Evolutionary conservation across 2,888 invertebrate species (phyloP), one percentile per base, ranked within the genome.

Genomic region (Phortica magna): DNA sequence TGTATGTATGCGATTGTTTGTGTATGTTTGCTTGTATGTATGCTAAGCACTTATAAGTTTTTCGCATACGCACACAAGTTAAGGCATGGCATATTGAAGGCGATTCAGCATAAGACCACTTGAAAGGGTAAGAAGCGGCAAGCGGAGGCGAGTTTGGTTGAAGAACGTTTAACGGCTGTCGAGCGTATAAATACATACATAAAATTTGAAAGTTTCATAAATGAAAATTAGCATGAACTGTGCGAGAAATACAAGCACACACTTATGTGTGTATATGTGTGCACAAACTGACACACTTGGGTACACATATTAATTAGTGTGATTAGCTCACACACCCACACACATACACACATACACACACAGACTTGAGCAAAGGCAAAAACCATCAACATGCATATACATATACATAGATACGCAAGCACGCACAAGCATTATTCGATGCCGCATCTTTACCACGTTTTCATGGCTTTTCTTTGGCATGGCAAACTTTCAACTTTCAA

Each of bases 161-260:
- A 6, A 7, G 61, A 19, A 22, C 22, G 53, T 22, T 5, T n/a
- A 55, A n/a, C 31, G 22, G 19, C 55, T 71, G 70, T 7, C n/a
- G 22, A 71, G 70, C 39, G 39, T 71, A 39, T 31, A 71, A 71
- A 71, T 53, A 14, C 55, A 71, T 71, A 55, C 55, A 71, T 71
- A 55, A 55, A 55, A 55, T 53, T 71, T 71, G 70, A 71, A 71
- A 55, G 70, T 71, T 71, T 55, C 53, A 31, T 71, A 53, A 70
- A 71, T 71, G 70, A 31, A 71, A 71, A 71, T 71, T 71, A 71
- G 70, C 70, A 48, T 53, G 70, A 70, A 70, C 22, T 70, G 70
- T 70, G 53, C 42, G 70, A 31, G 64, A 70, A 70, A 70, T n/a
- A 17, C 53, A 67, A 17, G 41, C 48, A 22, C 42, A 67, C 42